Base-by-base conservation (phyloP, 1,140 invertebrate genomes). In the Atta colombica region DNA sequence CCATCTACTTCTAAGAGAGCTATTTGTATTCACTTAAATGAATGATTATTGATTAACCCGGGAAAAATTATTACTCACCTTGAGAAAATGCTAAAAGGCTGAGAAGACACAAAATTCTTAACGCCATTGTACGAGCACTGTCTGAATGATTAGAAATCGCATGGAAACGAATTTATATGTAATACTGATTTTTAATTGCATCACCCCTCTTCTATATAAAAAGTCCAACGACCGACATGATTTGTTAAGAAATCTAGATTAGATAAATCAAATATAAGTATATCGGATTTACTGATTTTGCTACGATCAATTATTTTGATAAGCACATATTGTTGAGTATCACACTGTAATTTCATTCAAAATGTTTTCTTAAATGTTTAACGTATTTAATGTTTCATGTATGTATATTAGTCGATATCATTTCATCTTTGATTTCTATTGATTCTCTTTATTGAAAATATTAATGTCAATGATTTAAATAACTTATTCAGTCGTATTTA, bases 241-340 rank as follows among this genome's bases (percentile, higher is more conserved):
- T 84, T 74, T 84, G 14, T 55, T 25, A 58, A 35, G n/a, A 74
- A 61, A 60, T 7, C 8, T 28, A 74, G 80, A 82, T 82, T 74
- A 82, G 80, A 82, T 82, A 82, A 21, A 61, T 74, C 2, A 7
- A n/a, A 7, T 55, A 16, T 51, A 16, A 51, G 39, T 18, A n/a
- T 55, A 55, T 55, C 5, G 53, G 4, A 75, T 35, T 14, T 51
- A 45, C 1, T 74, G 55, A 74, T 74, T 60, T 16, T 53, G 28
- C 2, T 21, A 10, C 16, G 18, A 53, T 68, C 49, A 55, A 28
- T 68, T 1, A 51, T 71, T 5, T 55, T 14, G 78, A 81, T 45
- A 71, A 81, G 25, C 18, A n/a, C 14, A 10, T 51, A 16, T 53
- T 18, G 39, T 45, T 45, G 39, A 10, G 1, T 45, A 45, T 45